Evolutionary conservation across 2,888 invertebrate genomes (phyloP).

Genomic region (Nymphalis c-album): DNA sequence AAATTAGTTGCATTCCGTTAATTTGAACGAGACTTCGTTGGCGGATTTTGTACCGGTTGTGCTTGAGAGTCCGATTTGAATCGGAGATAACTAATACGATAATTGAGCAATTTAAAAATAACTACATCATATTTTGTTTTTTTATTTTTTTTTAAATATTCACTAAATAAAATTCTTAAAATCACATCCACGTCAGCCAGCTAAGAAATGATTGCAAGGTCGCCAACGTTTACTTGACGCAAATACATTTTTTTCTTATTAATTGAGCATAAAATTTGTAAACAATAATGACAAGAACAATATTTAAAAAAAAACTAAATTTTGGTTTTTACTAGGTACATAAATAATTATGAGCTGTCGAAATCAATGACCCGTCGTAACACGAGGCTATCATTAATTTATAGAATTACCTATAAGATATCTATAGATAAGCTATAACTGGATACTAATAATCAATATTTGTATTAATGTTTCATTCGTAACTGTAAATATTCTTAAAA

Average conservation of each 20-base stretch:
- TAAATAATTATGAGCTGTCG: no score
- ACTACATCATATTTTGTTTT: background rate
- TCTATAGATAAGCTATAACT: no score
- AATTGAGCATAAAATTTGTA: background rate
- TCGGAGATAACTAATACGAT: slow-evolving; percentile 18
- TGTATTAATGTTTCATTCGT: no score
- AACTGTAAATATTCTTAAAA: no score
- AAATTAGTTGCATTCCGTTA: slow-evolving; percentile 29
- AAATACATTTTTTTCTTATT: background rate
- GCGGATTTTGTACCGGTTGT: slow-evolving; percentile 24
- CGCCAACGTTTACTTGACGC: slow-evolving; percentile 22
- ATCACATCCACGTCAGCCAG: slow-evolving; percentile 23
- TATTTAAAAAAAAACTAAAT: background rate
- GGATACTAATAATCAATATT: no score
- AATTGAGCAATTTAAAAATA: background rate
- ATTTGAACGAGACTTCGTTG: slow-evolving; percentile 33
- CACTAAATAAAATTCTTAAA: no score
- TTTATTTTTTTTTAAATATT: background rate
- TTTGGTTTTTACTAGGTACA: no score
- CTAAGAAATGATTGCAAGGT: slow-evolving; percentile 35
- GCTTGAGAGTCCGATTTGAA: slow-evolving; percentile 17
- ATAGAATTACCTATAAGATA: no score
- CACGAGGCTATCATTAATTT: no score
- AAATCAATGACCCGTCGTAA: no score
- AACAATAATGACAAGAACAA: background rate